Evolutionary conservation across 2,888 invertebrate species (phyloP), one percentile per base, ranked within the genome.

Genomic region (Loripinus fragilis): DNA sequence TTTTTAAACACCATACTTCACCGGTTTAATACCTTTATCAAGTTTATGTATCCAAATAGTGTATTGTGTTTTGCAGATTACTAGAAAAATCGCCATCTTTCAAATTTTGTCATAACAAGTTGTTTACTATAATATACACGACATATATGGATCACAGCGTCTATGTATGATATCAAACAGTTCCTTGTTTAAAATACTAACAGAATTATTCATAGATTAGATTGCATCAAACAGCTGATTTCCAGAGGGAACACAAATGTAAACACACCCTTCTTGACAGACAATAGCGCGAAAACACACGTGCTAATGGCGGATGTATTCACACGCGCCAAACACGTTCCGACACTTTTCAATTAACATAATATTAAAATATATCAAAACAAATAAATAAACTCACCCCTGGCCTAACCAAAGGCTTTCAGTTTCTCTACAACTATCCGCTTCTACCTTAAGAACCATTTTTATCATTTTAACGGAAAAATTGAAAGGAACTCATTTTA

Each of bases 371-470:
- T 2, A 30, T n/a, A 30, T n/a, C 28, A 28, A 66, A 75, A 42
- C 48, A 25, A 42, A 28, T 25, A 35, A 48, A 15, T 50, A 17
- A 48, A 78, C 83, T 55, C 81, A 83, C 83, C 83, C 83, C 35
- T 83, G 83, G 10, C 83, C 83, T 38, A 83, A 72, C 83, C 83
- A 83, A 52, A 80, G 83, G 67, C 75, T 78, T 30, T 48, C 52
- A 33, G 78, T 52, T 17, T 50, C 64, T 41, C 42, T 74, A 81
- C 76, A 78, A 65, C 76, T 78, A 74, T 83, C 83, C 28, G 83
- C 78, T 77, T 83, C 83, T 30, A 74, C 76, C 76, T 83, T 83
- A 65, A 83, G 71, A 48, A 83, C 80, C 83, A 83, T 83, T 79
- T 60, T 79, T 65, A 79, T 60, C 33, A 67, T 8, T 45, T 67